Percentiles rank a stretch among this genome's conserved stretches.
phyloP scores from a whole-genome alignment of 2,113 vertebrate species.

The Percina caprodes region DNA sequence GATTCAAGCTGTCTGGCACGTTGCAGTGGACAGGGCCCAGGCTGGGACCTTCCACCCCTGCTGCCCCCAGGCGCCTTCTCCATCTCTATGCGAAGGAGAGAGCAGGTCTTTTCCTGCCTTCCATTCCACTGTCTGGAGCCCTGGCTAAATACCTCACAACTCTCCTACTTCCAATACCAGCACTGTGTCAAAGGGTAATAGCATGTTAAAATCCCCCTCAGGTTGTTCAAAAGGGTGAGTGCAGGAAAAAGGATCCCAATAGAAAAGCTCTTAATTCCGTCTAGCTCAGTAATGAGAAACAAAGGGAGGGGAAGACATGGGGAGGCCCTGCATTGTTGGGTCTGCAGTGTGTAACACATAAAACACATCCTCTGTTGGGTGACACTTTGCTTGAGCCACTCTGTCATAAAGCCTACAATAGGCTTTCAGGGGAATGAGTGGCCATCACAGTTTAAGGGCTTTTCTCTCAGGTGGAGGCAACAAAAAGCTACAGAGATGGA shows the following conservation, averaged over 20 bases:
- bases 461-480: conserved; percentile 81
- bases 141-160: conserved; percentile 76
- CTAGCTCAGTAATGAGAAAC: conserved; percentile 75
- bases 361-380: conserved; percentile 65
- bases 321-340: conserved; percentile 51
- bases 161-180: conserved; percentile 69
- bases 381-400: conserved; percentile 72
- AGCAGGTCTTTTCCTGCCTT: conserved; percentile 72
- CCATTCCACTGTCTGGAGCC: conserved; percentile 75
- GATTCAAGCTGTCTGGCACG: conserved; percentile 82
- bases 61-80: conserved; percentile 77
- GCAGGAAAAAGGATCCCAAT: conserved; percentile 56
- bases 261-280: conserved; percentile 77
- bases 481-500: conserved; percentile 75
- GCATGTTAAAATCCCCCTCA: conserved; percentile 82
- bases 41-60: conserved; percentile 76
- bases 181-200: conserved; percentile 82
- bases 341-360: conserved; percentile 53
- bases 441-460: conserved; percentile 77
- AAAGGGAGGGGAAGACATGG: conserved; percentile 50
- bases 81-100: conserved; percentile 75
- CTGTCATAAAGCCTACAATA: conserved; percentile 75
- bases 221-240: conserved; percentile 78
- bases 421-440: conserved; percentile 73
- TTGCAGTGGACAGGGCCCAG: conserved; percentile 79